Conservation (phyloP, 2,113 vertebrate genomes). For the Atlantisia rogersi region DNA sequence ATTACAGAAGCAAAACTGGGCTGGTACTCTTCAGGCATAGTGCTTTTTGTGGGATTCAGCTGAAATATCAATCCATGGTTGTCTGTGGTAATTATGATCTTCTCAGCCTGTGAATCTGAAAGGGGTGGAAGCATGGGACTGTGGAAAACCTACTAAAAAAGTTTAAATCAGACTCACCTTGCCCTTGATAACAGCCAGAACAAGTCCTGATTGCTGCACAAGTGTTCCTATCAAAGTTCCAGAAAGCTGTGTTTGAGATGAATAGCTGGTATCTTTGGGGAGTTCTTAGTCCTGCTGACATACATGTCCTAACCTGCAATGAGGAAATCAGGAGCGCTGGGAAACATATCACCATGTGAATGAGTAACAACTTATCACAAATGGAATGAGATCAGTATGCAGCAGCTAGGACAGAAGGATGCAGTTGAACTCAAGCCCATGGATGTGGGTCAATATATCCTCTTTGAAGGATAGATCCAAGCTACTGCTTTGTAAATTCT, state of each 20-base stretch:
- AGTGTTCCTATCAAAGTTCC: conserved; percentile 68
- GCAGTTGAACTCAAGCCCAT: background rate
- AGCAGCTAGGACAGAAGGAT: background rate
- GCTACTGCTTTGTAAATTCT: background rate
- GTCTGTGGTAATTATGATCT: background rate
- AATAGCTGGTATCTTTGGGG: conserved; percentile 66
- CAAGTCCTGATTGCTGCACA: conserved; percentile 76
- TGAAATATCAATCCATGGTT: background rate
- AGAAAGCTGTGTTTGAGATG: conserved; percentile 72
- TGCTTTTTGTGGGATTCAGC: background rate
- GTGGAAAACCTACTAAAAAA: background rate
- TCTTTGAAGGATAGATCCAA: background rate
- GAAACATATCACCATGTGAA: background rate
- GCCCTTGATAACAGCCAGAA: conserved; percentile 74
- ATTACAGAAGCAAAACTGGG: background rate
- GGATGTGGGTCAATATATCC: background rate
- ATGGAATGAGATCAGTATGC: background rate
- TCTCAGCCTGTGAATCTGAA: background rate
- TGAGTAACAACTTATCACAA: background rate
- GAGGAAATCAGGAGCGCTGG: background rate
- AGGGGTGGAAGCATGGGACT: background rate
- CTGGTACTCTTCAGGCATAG: background rate
- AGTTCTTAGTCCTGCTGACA: conserved; percentile 74
- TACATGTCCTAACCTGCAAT: conserved; percentile 60
- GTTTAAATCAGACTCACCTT: conserved; percentile 62